phyloP scores from a whole-genome alignment of 1,140 invertebrate species.

The Drosophila fuyamai region DNA sequence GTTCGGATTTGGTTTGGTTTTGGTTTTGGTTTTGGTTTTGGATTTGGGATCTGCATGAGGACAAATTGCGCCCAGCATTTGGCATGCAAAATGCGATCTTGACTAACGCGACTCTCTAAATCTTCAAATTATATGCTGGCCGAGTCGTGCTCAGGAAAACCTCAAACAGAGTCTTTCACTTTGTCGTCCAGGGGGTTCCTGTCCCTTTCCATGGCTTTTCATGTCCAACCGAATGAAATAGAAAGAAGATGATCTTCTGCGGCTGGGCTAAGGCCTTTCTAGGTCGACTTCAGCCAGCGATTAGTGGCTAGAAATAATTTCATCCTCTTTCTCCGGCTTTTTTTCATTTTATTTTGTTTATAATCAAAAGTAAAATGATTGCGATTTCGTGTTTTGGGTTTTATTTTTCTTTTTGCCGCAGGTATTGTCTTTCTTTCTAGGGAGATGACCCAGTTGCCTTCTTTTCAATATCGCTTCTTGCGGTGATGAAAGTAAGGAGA shows the following conservation, averaged over 20 bases:
- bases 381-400: slow-evolving; percentile 74
- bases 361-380: slow-evolving; percentile 83
- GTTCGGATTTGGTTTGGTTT: slow-evolving; percentile 56
- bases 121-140: slow-evolving; percentile 70
- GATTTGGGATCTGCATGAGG: slow-evolving; percentile 42
- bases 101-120: slow-evolving; percentile 56
- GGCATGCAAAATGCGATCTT: slow-evolving; percentile 73
- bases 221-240: slow-evolving; percentile 59
- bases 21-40: slow-evolving; percentile 26
- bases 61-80: slow-evolving; percentile 72
- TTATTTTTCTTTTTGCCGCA: slow-evolving; percentile 9
- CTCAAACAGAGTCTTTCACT: slow-evolving; percentile 56
- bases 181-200: slow-evolving; percentile 28
- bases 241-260: slow-evolving; percentile 54
- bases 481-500: slow-evolving; percentile 66
- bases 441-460: slow-evolving; percentile 69
- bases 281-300: slow-evolving; percentile 44
- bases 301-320: slow-evolving; percentile 57
- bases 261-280: slow-evolving; percentile 41
- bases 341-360: slow-evolving; percentile 62
- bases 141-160: slow-evolving; percentile 53
- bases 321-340: slow-evolving; percentile 31
- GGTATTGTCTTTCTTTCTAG: slow-evolving; percentile 47
- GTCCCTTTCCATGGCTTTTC: slow-evolving; percentile 47
- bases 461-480: slow-evolving; percentile 53